phyloP scores from a whole-genome alignment of 2,888 invertebrate species.

The Hypomecis punctinalis region DNA sequence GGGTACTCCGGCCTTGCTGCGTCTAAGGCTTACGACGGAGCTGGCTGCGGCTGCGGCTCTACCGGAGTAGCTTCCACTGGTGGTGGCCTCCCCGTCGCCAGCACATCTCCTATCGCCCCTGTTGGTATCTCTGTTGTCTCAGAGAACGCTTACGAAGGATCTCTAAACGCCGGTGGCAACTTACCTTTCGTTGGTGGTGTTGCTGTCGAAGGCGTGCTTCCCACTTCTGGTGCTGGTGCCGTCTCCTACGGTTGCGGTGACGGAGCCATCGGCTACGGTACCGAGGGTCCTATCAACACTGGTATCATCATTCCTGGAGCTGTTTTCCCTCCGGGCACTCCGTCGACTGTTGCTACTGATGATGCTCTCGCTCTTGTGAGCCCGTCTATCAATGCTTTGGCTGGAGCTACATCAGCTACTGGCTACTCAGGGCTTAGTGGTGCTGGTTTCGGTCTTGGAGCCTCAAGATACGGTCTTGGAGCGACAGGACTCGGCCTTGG shows the following conservation, averaged over 20 bases:
- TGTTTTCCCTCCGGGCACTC: constrained; percentile 7
- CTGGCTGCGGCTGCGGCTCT: not conserved
- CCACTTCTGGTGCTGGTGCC: constrained; percentile 53
- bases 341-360: not conserved
- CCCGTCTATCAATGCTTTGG: too few relatives aligned
- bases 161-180: constrained; percentile 53
- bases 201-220: constrained; percentile 52
- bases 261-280: constrained; percentile 50
- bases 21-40: not conserved
- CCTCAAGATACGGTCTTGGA: too few relatives aligned
- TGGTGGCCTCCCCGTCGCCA: constrained; percentile 50
- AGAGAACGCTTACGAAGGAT: constrained; percentile 57
- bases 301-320: constrained; percentile 23
- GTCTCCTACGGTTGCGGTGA: constrained; percentile 55
- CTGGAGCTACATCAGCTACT: too few relatives aligned
- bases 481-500: too few relatives aligned
- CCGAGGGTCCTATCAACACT: constrained; percentile 40
- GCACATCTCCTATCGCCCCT: constrained; percentile 51
- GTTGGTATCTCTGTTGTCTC: constrained; percentile 55
- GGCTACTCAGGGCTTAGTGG: too few relatives aligned
- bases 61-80: constrained; percentile 46
- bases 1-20: constrained; percentile 11
- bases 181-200: constrained; percentile 57
- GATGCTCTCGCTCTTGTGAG: not conserved
- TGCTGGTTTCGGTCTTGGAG: too few relatives aligned